phyloP scores from a whole-genome alignment of 2,797 vertebrate genomes.

The Monodelphis domestica region DNA sequence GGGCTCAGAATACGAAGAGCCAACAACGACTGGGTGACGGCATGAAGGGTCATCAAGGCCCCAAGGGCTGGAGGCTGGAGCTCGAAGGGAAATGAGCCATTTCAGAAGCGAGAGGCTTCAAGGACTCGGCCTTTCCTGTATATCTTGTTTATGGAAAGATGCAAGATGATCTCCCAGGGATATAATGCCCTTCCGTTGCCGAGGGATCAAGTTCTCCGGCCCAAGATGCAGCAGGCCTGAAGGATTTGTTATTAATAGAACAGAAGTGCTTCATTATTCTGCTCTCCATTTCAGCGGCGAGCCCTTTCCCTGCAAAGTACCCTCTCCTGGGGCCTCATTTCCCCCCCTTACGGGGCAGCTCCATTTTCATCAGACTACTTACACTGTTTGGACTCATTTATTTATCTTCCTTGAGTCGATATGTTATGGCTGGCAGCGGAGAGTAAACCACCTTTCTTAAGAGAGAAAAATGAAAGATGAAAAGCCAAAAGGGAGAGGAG shows the following conservation, averaged over 20 bases:
- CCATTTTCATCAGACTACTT: constrained; percentile 81
- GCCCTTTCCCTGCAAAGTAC: constrained; percentile 76
- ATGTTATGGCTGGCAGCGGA: constrained; percentile 69
- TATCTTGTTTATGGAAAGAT: constrained; percentile 71
- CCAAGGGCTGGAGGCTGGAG: not conserved
- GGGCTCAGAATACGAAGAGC: not conserved
- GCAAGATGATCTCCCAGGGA: constrained; percentile 66
- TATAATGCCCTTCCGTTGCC: constrained; percentile 50
- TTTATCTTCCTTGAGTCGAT: constrained; percentile 79
- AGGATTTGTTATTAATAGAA: constrained; percentile 71
- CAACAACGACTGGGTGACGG: not conserved
- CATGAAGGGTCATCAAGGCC: not conserved
- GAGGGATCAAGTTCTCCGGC: constrained; percentile 34
- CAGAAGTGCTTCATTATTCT: constrained; percentile 77
- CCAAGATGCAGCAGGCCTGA: constrained; percentile 77
- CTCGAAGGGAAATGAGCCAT: not conserved
- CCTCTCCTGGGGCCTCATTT: constrained; percentile 24
- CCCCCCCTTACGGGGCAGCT: constrained; percentile 62
- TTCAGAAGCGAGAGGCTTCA: constrained; percentile 13
- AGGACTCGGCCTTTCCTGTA: constrained; percentile 60
- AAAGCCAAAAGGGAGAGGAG: not conserved
- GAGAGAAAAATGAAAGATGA: not conserved
- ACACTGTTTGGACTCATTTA: constrained; percentile 81
- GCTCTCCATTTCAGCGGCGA: constrained; percentile 61
- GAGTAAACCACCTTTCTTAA: constrained; percentile 62